Percentiles rank a stretch among this genome's conserved stretches.
Conservation (phyloP, 2,113 vertebrate genomes). For the Burhinus oedicnemus region DNA sequence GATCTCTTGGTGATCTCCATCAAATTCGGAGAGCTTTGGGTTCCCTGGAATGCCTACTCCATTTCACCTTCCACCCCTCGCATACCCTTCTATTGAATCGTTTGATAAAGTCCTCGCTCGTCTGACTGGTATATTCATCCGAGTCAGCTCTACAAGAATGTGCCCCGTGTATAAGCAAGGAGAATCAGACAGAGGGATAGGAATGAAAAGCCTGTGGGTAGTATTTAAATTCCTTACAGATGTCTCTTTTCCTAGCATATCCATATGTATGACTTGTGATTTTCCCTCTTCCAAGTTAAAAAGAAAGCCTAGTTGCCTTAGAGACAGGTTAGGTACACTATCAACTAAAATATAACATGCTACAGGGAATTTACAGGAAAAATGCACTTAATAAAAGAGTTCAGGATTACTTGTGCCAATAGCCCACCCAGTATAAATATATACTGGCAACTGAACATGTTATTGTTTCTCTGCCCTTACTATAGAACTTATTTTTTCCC, state of each 20-base stretch:
- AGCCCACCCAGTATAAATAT: conserved; percentile 47
- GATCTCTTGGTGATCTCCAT: not conserved
- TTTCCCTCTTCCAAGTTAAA: conserved; percentile 1
- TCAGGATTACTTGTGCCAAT: not conserved
- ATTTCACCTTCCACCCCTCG: not conserved
- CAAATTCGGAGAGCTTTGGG: not conserved
- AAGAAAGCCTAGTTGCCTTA: conserved; percentile 16
- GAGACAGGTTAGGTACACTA: not conserved
- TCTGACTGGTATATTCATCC: not conserved
- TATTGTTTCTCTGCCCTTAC: conserved; percentile 38
- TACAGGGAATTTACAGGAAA: conserved; percentile 46
- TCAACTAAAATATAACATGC: not conserved
- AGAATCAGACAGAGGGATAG: not conserved
- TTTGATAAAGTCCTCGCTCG: not conserved
- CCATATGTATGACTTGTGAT: not conserved
- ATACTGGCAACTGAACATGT: not conserved
- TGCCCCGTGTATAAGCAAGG: not conserved
- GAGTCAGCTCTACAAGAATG: not conserved
- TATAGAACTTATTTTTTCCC: not conserved
- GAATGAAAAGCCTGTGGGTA: not conserved
- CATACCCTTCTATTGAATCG: not conserved
- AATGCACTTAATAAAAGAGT: conserved; percentile 26
- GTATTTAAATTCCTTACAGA: not conserved
- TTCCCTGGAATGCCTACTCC: not conserved
- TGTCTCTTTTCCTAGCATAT: not conserved